Conservation (phyloP, 2,888 invertebrate genomes). For the Xanthorhoe spadicearia region DNA sequence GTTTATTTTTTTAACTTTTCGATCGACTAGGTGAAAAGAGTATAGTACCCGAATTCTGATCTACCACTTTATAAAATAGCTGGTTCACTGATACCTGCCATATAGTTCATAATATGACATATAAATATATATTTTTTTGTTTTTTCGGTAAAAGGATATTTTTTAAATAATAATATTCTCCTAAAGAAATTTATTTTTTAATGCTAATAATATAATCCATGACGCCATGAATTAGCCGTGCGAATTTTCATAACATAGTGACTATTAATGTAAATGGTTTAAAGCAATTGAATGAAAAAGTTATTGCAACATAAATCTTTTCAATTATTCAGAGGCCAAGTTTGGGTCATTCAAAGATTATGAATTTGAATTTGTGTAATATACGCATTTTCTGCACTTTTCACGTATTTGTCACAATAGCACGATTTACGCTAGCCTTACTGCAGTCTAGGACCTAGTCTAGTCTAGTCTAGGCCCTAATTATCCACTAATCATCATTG, state of each 20-base stretch:
- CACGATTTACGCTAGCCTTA: neutral
- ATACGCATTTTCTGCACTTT: slow-evolving; percentile 9
- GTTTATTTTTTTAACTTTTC: no score
- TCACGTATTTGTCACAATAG: neutral
- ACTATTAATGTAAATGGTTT: neutral
- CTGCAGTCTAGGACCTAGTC: neutral
- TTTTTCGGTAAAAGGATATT: no score
- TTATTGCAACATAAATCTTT: neutral
- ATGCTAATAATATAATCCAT: no score
- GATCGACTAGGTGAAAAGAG: no score
- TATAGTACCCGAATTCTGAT: no score
- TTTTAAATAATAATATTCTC: no score
- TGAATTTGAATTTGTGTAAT: slow-evolving; percentile 1
- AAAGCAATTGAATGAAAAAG: neutral
- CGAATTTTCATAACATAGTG: neutral
- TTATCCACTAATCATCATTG: neutral
- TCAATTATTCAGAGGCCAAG: slow-evolving; percentile 3
- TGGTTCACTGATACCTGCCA: no score
- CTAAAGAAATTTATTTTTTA: no score
- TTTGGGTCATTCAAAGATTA: neutral
- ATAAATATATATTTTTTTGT: no score
- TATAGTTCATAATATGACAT: no score
- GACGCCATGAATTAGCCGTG: no score
- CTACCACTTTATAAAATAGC: no score
- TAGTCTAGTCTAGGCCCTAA: neutral